Percentiles rank a stretch among this genome's conserved stretches.
Conservation (phyloP, 2,113 vertebrate genomes). For the Redunca redunca region DNA sequence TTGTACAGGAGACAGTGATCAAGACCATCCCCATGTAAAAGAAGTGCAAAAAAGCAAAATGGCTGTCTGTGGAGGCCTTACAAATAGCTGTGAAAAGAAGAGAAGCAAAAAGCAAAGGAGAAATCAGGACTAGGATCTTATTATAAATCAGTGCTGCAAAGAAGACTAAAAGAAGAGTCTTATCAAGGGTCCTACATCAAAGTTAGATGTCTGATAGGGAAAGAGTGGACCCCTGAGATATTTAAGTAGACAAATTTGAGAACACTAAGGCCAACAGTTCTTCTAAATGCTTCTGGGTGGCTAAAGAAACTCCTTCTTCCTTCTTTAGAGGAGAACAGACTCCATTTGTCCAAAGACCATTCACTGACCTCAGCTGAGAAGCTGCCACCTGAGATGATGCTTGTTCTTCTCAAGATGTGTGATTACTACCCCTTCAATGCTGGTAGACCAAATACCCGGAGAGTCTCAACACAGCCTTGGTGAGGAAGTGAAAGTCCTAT, state of each 20-base stretch:
- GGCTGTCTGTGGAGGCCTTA: no score
- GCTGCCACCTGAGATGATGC: not conserved
- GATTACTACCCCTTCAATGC: no score
- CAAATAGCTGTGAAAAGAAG: no score
- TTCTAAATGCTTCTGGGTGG: not conserved
- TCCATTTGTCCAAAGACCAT: not conserved
- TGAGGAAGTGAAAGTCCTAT: not conserved
- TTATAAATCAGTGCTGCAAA: not conserved
- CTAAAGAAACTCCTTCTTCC: not conserved
- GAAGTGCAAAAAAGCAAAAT: no score
- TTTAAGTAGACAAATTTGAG: not conserved
- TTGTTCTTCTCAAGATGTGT: not conserved
- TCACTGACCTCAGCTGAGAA: not conserved
- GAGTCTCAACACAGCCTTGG: not conserved
- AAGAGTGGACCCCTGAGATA: not conserved
- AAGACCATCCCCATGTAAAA: no score
- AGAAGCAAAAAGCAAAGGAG: no score
- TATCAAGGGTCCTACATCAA: not conserved
- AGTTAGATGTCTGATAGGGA: not conserved
- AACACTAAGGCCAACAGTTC: not conserved
- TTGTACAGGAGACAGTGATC: no score
- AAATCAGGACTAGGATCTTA: not conserved
- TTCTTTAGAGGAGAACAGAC: not conserved
- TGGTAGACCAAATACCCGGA: not conserved
- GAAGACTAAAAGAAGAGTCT: not conserved